A percentile compares a stretch with the other conserved stretches of the same genome.
phyloP scores from a whole-genome alignment of 2,113 vertebrate species.

The Clarias macrocephalus region DNA sequence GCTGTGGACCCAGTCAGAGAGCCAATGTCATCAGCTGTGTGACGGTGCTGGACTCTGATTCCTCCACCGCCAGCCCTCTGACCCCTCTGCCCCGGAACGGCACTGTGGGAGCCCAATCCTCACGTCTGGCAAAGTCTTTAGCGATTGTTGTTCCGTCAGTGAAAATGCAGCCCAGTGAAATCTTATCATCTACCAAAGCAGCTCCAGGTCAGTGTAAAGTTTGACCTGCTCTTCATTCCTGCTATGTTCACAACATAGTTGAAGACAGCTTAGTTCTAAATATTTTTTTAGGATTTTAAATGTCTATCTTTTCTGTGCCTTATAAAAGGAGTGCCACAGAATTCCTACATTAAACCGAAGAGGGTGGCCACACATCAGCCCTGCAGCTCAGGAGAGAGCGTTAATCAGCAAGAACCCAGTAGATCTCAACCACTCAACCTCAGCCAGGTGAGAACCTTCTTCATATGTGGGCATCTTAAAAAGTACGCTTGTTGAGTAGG shows the following conservation, averaged over 20 bases:
- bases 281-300: not conserved
- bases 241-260: not conserved
- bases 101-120: slow-evolving; percentile 66
- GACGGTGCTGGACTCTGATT: slow-evolving; percentile 95
- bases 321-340: slow-evolving; percentile 53
- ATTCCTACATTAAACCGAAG: slow-evolving; percentile 79
- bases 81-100: slow-evolving; percentile 74
- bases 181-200: slow-evolving; percentile 75
- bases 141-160: slow-evolving; percentile 81
- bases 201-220: slow-evolving; percentile 50
- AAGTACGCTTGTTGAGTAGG: not conserved
- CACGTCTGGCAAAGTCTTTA: slow-evolving; percentile 82
- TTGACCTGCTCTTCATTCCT: not conserved
- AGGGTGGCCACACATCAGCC: slow-evolving; percentile 78
- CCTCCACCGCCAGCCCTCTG: slow-evolving; percentile 90
- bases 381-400: slow-evolving; percentile 82
- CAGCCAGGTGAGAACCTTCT: slow-evolving; percentile 84
- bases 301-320: not conserved
- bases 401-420: slow-evolving; percentile 82
- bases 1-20: slow-evolving; percentile 81
- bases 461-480: not conserved
- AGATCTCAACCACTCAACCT: slow-evolving; percentile 97
- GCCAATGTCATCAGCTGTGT: slow-evolving; percentile 98
- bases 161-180: slow-evolving; percentile 85
- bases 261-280: not conserved